These are phyloP conservation scores for Trachops cirrhosus DNA, from an alignment of 2,797 vertebrate genomes.

Conservation along the genomic window DNA sequence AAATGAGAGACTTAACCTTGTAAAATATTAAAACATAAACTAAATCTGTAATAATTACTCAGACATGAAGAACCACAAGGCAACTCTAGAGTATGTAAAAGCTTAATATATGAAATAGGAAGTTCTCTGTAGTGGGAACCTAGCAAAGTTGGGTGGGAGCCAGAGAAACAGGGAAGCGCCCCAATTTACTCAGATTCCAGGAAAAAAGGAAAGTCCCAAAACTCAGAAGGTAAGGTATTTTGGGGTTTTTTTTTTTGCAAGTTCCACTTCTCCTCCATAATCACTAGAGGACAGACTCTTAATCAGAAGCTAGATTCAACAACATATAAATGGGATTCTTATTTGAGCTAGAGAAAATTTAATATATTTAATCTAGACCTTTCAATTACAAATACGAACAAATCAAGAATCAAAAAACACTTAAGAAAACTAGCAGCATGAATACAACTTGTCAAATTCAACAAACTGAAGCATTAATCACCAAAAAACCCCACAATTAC, in stretches of 20 bases:
- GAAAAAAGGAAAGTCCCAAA: not conserved
- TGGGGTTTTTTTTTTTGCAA: not conserved
- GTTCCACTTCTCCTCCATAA: not conserved
- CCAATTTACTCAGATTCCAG: not conserved
- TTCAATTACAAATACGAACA: conserved; percentile 13
- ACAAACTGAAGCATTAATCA: not conserved
- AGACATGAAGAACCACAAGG: not conserved
- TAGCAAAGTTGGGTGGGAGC: not conserved
- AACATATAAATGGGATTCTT: not conserved
- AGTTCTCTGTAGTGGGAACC: not conserved
- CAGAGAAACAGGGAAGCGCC: not conserved
- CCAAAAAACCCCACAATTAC: not conserved
- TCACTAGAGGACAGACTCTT: not conserved
- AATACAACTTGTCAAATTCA: not conserved
- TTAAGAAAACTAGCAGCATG: not conserved
- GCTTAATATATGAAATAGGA: not conserved
- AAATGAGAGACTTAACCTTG: not conserved
- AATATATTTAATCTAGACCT: not conserved
- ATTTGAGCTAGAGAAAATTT: not conserved
- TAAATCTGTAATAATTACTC: not conserved
- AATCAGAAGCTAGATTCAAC: not conserved
- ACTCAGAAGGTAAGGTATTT: not conserved
- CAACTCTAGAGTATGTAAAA: not conserved
- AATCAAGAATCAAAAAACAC: not conserved
- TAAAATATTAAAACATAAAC: conserved; percentile 14